Evolutionary conservation across 2,797 vertebrate genomes (phyloP).

Genomic region (Tokudaia muenninki): DNA sequence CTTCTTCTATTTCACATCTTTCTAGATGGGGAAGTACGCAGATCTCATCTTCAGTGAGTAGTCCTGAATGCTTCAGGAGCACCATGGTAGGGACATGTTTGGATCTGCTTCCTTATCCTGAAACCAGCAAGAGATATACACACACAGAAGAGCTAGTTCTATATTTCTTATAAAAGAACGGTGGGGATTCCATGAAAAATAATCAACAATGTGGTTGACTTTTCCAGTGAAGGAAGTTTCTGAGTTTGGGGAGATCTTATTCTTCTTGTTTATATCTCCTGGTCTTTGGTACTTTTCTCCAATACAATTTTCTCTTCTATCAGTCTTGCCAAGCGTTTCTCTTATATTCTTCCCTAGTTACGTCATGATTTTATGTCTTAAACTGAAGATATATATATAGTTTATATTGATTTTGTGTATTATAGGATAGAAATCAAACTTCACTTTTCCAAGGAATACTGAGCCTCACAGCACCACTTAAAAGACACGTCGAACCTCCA

Average conservation of each 20-base stretch:
- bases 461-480: not conserved
- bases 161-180: not conserved
- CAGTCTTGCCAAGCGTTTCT: no score
- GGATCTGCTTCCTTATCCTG: not conserved
- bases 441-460: not conserved
- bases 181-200: not conserved
- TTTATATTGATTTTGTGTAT: not conserved
- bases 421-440: not conserved
- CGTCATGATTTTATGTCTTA: not conserved
- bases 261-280: no score
- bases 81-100: not conserved
- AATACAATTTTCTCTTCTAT: not conserved
- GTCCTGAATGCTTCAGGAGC: not conserved
- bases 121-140: not conserved
- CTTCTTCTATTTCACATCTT: not conserved
- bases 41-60: not conserved
- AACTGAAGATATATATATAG: not conserved
- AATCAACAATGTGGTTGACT: not conserved
- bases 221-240: not conserved
- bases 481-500: not conserved
- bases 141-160: not conserved
- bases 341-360: not conserved
- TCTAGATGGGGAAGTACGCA: no score
- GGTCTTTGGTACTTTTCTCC: not conserved
- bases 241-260: not conserved